Percentiles rank a stretch among this genome's conserved stretches.
Conservation (phyloP, 2,888 invertebrate genomes). For the Coleophora flavipennella region DNA sequence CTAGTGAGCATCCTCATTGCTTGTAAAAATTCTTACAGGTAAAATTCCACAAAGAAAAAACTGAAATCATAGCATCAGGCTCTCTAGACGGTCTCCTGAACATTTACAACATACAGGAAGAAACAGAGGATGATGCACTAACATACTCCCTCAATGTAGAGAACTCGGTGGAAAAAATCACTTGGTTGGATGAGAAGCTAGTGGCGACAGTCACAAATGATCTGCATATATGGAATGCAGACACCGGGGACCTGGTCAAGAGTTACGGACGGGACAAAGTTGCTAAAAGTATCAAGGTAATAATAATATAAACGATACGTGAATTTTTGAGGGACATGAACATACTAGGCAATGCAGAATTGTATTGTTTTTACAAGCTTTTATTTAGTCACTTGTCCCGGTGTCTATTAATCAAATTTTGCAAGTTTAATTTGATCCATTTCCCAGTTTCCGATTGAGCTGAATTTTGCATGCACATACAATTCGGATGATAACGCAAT, state of each 20-base stretch:
- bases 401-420: too few species aligned
- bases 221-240: conserved; percentile 76
- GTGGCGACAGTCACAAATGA: conserved; percentile 80
- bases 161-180: conserved; percentile 78
- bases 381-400: too few species aligned
- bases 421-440: too few species aligned
- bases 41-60: conserved; percentile 79
- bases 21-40: conserved; percentile 49
- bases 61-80: conserved; percentile 80
- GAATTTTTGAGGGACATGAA: too few species aligned
- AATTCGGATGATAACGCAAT: too few species aligned
- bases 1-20: too few species aligned
- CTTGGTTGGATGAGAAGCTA: conserved; percentile 63
- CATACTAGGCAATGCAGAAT: too few species aligned
- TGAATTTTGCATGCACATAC: too few species aligned
- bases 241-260: conserved; percentile 73
- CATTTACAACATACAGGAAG: conserved; percentile 82
- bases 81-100: conserved; percentile 90
- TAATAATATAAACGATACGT: too few species aligned
- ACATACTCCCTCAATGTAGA: conserved; percentile 83
- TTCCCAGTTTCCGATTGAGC: too few species aligned
- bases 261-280: conserved; percentile 74
- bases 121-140: conserved; percentile 85
- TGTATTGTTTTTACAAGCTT: too few species aligned
- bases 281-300: conserved; percentile 70